Base-by-base conservation (phyloP, 64 coral and sea anemone species). In the Trachythela sp. region DNA sequence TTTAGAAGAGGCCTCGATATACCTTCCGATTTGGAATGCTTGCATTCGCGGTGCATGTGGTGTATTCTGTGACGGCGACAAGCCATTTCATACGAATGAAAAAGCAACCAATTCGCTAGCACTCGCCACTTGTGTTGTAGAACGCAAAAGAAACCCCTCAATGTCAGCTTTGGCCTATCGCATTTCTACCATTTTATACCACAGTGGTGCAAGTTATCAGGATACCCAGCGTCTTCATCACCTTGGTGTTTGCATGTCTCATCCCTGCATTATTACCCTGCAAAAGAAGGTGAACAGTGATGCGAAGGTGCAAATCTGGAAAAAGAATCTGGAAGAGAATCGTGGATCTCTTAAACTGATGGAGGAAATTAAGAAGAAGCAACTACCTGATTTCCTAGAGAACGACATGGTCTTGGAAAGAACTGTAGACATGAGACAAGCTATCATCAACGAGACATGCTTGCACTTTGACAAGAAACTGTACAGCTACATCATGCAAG, bases 361-460 rank as follows among this genome's bases (percentile, higher is more conserved):
- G 4, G 24, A n/a, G 24, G 64, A 70, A 22, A 70, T 70, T 26
- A 8, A n/a, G 8, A 22, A 70, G 24, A 70, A 70, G 24, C 64
- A 70, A 32, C 8, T n/a, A 32, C 30, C 64, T 49, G 48, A 15
- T 8, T 15, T 15, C 15, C 15, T 8, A 49, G 7, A 49, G 48
- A 49, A 49, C 48, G 7, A 8, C 48, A 49, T 49, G 35, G 36
- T 56, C 88, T 70, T 84, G 10, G 58, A 48, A 33, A 93, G 87
- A 40, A 87, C 89, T 83, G 87, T 87, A 58, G 68, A 31, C 18
- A 87, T 54, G 54, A 42, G 60, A 83, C 87, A 93, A 89, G 88
- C 84, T 88, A 13, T 86, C 0, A 0, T 60, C 24, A 30, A 20
- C 54, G 24, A 68, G 27, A n/a, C n/a, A n/a, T 58, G 72, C 27